Evolutionary conservation across 2,113 vertebrate genomes (phyloP), one percentile per base, ranked within the genome.

Genomic region (Larimichthys polyactis): DNA sequence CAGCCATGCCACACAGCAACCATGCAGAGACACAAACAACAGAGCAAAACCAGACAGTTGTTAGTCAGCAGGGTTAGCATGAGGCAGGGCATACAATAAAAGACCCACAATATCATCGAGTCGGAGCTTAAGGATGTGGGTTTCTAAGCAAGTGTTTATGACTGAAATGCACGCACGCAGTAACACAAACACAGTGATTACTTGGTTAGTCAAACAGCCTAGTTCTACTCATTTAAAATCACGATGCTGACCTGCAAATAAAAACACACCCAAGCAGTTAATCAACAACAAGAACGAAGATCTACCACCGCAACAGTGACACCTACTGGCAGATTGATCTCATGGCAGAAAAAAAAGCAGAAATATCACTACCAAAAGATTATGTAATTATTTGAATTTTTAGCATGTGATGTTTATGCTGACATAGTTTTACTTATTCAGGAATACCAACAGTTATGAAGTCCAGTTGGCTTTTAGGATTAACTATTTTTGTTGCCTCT

Each of bases 11-110:
- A 87, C 85, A 89, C 78, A 89, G 85, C 80, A 88, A 86, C 91
- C 96, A 96, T 96, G 96, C 97, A 96, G 89, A 93, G 71, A 94
- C 85, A 92, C 85, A 94, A 81, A 90, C 62, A 82, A 79, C 84
- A 92, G 85, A 89, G 84, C 83, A 91, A 69, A 86, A 81, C 52
- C 91, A 83, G 59, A 87, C 79, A 16, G 88, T 85, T 5, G 88
- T 95, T 92, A 93, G 91, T 93, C 52, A 62, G 82, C 81, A 44
- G 60, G 71, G 80, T 91, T 85, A 93, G 91, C 40, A 22, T 17
- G 10, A 54, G 48, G 36, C 55, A 71, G 51, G 9, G 40, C 19
- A 43, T 2, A 11, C n/a, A 57, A 60, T 6, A 71, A 36, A 75
- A 24, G 22, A 32, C 12, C 11, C n/a, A 63, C 68, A 54, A 4